phyloP scores from a whole-genome alignment of 2,888 invertebrate genomes.

The Lagria hirta region DNA sequence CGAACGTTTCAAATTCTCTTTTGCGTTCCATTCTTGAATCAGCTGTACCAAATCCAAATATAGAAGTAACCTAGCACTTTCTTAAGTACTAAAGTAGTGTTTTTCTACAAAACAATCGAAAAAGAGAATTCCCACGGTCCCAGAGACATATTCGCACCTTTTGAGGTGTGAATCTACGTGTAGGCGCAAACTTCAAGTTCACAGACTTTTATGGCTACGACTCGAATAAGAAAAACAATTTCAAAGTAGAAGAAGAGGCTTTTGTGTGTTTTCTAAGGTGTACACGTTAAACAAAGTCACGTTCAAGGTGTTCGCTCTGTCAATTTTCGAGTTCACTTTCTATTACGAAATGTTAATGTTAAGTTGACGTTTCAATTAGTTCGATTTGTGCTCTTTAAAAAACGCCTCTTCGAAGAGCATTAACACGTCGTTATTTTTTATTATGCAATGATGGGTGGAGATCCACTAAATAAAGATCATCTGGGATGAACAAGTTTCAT shows the following conservation, averaged over 20 bases:
- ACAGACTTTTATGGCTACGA: not conserved
- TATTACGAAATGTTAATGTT: constrained; percentile 17
- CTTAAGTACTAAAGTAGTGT: constrained; percentile 7
- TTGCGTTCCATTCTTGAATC: not conserved
- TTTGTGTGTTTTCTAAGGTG: constrained; percentile 9
- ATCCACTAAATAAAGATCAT: no score
- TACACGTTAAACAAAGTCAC: constrained; percentile 23
- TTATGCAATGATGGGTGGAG: constrained; percentile 8
- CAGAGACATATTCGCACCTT: constrained; percentile 13
- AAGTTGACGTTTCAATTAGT: constrained; percentile 18
- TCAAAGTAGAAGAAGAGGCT: constrained; percentile 1
- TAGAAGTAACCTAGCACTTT: constrained; percentile 9
- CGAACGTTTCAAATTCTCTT: not conserved
- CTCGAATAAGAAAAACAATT: no score
- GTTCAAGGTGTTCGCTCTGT: constrained; percentile 24
- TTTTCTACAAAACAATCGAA: constrained; percentile 5
- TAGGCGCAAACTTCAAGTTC: constrained; percentile 4
- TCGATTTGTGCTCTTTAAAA: constrained; percentile 14
- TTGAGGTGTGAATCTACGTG: constrained; percentile 20
- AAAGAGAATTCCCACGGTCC: constrained; percentile 19
- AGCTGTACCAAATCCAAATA: constrained; percentile 13
- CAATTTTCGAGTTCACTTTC: constrained; percentile 22
- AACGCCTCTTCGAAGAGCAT: constrained; percentile 13
- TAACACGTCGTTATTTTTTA: constrained; percentile 15
- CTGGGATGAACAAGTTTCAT: no score